Base-by-base conservation (phyloP, 2,113 vertebrate species). In the Phainopepla nitens region DNA sequence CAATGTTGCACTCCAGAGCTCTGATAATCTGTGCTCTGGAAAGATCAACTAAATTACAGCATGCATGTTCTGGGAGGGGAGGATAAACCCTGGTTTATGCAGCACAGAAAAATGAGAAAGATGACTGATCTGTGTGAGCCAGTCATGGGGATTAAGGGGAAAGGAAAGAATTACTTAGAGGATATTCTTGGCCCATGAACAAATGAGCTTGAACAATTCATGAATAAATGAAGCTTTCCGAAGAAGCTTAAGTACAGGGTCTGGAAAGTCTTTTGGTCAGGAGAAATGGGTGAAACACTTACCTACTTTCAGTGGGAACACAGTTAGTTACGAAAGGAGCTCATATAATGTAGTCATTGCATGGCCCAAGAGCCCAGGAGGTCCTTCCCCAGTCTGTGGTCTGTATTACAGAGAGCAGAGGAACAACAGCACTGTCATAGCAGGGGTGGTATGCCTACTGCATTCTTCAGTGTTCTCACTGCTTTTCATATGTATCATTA, bases 111-210 rank as follows among this genome's bases (percentile, higher is more conserved):
- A 90, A 73, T 41, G 20, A 94, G 69, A 66, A 78, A 62, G 61
- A 54, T 60, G 66, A 82, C 79, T 86, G 88, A 80, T 80, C 50
- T 73, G 1, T 57, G 41, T 70, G 88, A 88, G 64, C 45, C 75
- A 73, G 83, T 93, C 45, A 31, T 56, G 45, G 60, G 86, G 80
- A 88, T 89, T 95, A 93, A 86, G 39, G 22, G 21, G 60, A 94
- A 92, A 93, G 90, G 88, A 95, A 97, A 96, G 71, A 92, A 92
- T 93, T 92, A 90, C 75, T 94, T 95, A 95, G 75, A 88, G 68
- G 71, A 61, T 94, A 77, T 45, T 80, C 58, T 83, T 89, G 94
- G 90, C 86, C 50, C 29, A 8, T 18, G 66, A 94, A 93, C 82
- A 96, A 93, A 77, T 70, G 66, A 72, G 24, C 25, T 90, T 70